phyloP scores from a whole-genome alignment of 2,888 invertebrate species.

The Latrodectus hesperus region DNA sequence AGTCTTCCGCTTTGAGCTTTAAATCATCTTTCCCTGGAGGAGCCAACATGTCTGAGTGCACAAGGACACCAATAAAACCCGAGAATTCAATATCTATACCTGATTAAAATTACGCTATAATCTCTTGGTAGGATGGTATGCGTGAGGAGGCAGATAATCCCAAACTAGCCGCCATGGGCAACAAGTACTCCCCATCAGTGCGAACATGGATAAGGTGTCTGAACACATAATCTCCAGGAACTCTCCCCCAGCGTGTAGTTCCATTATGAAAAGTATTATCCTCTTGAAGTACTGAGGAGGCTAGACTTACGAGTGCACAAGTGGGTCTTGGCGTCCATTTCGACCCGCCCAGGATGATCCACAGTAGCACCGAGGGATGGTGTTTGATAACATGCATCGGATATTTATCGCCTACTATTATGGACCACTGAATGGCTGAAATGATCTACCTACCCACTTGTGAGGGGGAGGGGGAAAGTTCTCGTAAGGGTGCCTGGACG shows the following conservation, averaged over 20 bases:
- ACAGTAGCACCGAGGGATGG: not conserved
- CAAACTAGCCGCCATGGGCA: not conserved
- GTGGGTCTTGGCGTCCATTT: not conserved
- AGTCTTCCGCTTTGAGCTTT: no score
- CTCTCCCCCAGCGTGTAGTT: not conserved
- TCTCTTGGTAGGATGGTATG: no score
- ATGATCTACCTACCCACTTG: not conserved
- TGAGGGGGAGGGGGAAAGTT: not conserved
- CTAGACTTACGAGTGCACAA: not conserved
- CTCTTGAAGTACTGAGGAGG: not conserved
- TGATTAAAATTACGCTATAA: no score
- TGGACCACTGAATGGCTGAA: constrained; percentile 1
- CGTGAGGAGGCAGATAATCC: not conserved
- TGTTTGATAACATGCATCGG: not conserved
- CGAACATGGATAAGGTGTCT: not conserved
- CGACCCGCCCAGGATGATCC: not conserved
- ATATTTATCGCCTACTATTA: not conserved
- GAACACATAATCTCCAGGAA: not conserved
- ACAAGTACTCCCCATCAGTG: not conserved
- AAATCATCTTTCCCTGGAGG: no score
- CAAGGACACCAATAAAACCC: no score
- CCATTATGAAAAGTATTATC: not conserved
- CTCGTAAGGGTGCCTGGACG: not conserved
- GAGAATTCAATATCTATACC: no score
- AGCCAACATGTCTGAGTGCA: no score